Evolutionary conservation across 92 coral and sea anemone genomes (phyloP).

Genomic region (Palythoa grandiflora): DNA sequence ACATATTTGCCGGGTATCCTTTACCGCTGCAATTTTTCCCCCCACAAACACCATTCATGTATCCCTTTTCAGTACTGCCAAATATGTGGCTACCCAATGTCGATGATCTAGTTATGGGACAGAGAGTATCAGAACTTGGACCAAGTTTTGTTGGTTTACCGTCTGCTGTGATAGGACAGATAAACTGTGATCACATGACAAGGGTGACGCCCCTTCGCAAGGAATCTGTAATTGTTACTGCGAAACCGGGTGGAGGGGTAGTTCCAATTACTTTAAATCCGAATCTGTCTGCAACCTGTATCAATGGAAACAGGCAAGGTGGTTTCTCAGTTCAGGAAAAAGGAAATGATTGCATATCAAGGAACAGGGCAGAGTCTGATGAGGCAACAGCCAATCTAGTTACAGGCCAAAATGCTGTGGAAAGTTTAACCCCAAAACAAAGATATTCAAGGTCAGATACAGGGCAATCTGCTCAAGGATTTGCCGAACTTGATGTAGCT

Average conservation of each 20-base stretch:
- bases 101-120: slow-evolving; percentile 2
- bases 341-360: background rate
- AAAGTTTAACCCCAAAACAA: background rate
- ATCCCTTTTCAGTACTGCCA: slow-evolving; percentile 70
- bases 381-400: background rate
- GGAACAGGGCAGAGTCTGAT: background rate
- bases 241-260: slow-evolving; percentile 27
- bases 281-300: background rate
- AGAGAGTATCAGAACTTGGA: slow-evolving; percentile 18
- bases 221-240: slow-evolving; percentile 51
- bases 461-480: slow-evolving; percentile 24
- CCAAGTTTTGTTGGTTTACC: slow-evolving; percentile 11
- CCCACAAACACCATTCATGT: slow-evolving; percentile 57
- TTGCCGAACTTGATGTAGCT: slow-evolving; percentile 95
- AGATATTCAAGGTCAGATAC: background rate
- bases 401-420: background rate
- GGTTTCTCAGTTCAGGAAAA: background rate
- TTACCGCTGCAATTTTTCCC: slow-evolving; percentile 68
- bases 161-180: slow-evolving; percentile 4
- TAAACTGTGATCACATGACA: slow-evolving; percentile 7
- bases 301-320: background rate
- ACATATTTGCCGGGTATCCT: slow-evolving; percentile 58
- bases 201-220: slow-evolving; percentile 20
- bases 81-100: slow-evolving; percentile 59
- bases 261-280: slow-evolving; percentile 29